Base-by-base conservation (phyloP, 2,888 invertebrate genomes). In the Amblyjoppa fuscipennis region DNA sequence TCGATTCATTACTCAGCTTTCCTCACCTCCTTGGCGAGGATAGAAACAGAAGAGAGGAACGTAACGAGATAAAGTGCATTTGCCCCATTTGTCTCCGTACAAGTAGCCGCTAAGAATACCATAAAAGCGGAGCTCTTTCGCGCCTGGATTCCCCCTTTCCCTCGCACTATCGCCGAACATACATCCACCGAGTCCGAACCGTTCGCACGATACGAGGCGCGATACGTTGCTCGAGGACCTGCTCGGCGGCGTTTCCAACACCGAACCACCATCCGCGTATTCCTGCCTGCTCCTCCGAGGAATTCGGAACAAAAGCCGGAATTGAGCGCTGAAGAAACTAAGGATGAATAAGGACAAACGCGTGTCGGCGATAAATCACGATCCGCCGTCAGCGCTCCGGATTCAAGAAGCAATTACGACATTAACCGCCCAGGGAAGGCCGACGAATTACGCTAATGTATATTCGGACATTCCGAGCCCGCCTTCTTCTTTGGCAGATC, bases 381-480 rank as follows among this genome's bases (percentile, higher is more conserved):
- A 56, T 53, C 38, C 49, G 45, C 69, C 34, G 53, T 77, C 28
- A n/a, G 20, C 69, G 86, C 83, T 83, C 73, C 83, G 83, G 81
- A 89, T 88, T 90, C 87, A 81, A 89, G 87, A 89, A 89, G 90
- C 90, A 92, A 92, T 92, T 91, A 91, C 89, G 89, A 89, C 86
- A 90, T 90, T 91, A 91, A 86, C 88, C 84, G 59, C 83, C 3
- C 20, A 64, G 28, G 20, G 25, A 80, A 77, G 28, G 87, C 89
- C 59, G 49, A 78, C 75, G 75, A 91, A 90, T 91, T 89, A 89
- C 90, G 88, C 88, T 90, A 90, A 92, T 91, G 86, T 88, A 90
- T 90, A 87, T 89, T 81, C 87, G 66, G 87, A 88, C 89, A 81
- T 90, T 87, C 89, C 85, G 87, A 64, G 7, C 66, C 53, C 20